phyloP scores from a whole-genome alignment of 2,888 invertebrate species.

The Rhingia campestris region DNA sequence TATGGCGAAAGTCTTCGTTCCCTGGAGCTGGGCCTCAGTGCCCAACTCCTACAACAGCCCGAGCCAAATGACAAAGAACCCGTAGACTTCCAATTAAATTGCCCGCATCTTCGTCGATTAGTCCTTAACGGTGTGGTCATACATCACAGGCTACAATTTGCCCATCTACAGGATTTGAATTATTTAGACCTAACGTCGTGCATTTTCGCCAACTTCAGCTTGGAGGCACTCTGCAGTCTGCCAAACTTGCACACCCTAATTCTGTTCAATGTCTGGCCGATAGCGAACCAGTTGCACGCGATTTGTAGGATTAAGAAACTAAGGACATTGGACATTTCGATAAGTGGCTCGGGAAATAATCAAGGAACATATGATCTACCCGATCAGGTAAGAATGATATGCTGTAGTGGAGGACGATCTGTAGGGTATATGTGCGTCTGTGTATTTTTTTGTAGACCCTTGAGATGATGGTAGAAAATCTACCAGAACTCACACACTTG shows the following conservation, averaged over 20 bases:
- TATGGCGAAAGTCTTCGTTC: conserved; percentile 88
- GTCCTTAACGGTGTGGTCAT: conserved; percentile 82
- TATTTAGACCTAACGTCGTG: conserved; percentile 82
- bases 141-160: conserved; percentile 80
- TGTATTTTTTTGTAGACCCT: conserved; percentile 82
- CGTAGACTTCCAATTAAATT: conserved; percentile 85
- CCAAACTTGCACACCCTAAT: conserved; percentile 89
- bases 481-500: conserved; percentile 90
- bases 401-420: background rate
- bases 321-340: conserved; percentile 93
- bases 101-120: conserved; percentile 81
- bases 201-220: conserved; percentile 81
- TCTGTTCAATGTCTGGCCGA: conserved; percentile 90
- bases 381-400: conserved; percentile 84
- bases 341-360: conserved; percentile 85
- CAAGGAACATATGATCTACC: conserved; percentile 90
- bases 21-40: conserved; percentile 88
- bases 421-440: background rate
- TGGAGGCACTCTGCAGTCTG: conserved; percentile 84
- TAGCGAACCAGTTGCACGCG: conserved; percentile 85
- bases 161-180: conserved; percentile 79
- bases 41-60: conserved; percentile 85
- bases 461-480: conserved; percentile 87
- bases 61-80: conserved; percentile 83
- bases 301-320: conserved; percentile 85